These are phyloP conservation scores for Andrena flavipes DNA, from an alignment of 2,888 invertebrate genomes.

Conservation along the genomic window DNA sequence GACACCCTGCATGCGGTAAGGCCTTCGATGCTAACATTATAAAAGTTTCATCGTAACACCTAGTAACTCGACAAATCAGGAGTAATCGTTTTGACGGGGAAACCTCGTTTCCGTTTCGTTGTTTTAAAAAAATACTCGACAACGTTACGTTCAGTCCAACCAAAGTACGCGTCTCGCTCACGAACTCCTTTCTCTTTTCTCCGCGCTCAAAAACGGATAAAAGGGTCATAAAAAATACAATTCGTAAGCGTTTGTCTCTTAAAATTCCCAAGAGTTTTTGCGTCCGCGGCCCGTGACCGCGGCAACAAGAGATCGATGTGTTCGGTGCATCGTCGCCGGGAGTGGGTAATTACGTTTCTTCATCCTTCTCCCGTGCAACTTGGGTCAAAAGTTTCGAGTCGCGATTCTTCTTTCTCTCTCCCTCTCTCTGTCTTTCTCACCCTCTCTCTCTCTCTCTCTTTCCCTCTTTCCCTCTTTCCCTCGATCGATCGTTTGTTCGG, in stretches of 20 bases:
- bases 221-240: slow-evolving; percentile 74
- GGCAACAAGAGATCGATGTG: slow-evolving; percentile 39
- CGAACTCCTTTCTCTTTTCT: slow-evolving; percentile 43
- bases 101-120: slow-evolving; percentile 7
- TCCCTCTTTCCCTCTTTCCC: neutral
- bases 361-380: slow-evolving; percentile 13
- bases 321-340: slow-evolving; percentile 36
- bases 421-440: too few species aligned
- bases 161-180: slow-evolving; percentile 55
- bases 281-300: slow-evolving; percentile 12
- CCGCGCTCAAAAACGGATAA: slow-evolving; percentile 65
- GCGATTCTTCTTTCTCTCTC: slow-evolving; percentile 5
- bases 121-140: slow-evolving; percentile 61
- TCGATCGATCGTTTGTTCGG: neutral
- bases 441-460: too few species aligned
- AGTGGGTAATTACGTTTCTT: slow-evolving; percentile 1
- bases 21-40: slow-evolving; percentile 71
- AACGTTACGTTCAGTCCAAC: slow-evolving; percentile 56
- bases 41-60: slow-evolving; percentile 55
- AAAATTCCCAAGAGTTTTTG: slow-evolving; percentile 59
- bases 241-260: slow-evolving; percentile 68
- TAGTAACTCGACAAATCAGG: slow-evolving; percentile 51
- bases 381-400: slow-evolving; percentile 33
- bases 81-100: slow-evolving; percentile 42
- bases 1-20: slow-evolving; percentile 73